Conservation (phyloP, 2,888 invertebrate genomes). For the Phortica okadai region DNA sequence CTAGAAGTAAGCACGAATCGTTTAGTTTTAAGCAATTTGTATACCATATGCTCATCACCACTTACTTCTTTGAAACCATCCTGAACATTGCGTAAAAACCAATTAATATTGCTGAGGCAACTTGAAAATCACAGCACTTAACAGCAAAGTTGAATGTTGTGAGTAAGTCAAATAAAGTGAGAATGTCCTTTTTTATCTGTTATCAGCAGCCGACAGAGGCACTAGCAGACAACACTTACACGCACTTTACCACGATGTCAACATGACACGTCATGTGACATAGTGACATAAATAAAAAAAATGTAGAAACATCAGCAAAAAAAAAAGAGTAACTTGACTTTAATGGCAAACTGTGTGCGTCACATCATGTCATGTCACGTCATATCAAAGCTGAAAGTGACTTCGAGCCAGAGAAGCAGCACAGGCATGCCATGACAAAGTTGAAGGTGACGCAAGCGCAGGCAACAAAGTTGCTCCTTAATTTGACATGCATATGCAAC, state of each 20-base stretch:
- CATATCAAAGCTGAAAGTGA: neutral
- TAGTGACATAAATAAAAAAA: conserved; percentile 66
- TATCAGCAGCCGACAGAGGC: conserved; percentile 61
- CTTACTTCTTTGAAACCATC: no score
- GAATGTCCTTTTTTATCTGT: conserved; percentile 37
- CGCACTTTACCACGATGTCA: conserved; percentile 65
- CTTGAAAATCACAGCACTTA: neutral
- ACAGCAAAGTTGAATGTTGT: neutral
- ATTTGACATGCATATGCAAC: neutral
- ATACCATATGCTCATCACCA: no score
- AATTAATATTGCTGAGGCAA: no score
- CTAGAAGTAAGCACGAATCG: no score
- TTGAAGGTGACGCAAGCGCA: no score
- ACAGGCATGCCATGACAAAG: neutral
- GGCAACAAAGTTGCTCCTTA: neutral
- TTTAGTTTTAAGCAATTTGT: no score
- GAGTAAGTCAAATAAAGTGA: neutral
- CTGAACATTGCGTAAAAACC: no score
- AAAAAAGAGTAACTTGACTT: conserved; percentile 16
- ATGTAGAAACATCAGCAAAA: neutral
- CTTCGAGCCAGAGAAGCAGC: neutral
- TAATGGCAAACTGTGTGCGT: neutral
- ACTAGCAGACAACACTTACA: conserved; percentile 68
- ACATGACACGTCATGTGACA: conserved; percentile 63
- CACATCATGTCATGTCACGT: neutral